phyloP scores from a whole-genome alignment of 1,140 invertebrate genomes.

The Leptestheria dahalacensis region DNA sequence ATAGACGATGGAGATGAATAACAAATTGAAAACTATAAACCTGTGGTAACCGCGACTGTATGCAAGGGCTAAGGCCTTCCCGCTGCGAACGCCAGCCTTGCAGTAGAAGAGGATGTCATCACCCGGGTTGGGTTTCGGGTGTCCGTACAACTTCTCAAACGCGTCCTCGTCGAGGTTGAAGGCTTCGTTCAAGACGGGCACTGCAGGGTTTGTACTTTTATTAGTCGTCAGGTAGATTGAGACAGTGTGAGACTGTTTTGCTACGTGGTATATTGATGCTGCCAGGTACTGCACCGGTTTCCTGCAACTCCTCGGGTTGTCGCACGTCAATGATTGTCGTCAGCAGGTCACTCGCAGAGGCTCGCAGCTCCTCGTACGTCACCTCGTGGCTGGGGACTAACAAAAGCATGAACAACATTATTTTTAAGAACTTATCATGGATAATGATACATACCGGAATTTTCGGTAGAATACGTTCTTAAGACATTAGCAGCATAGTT shows the following conservation, averaged over 20 bases:
- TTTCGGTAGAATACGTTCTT: no score
- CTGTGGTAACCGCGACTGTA: not conserved
- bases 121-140: not conserved
- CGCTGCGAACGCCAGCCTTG: conserved; percentile 9
- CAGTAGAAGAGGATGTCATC: conserved; percentile 6
- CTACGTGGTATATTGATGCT: conserved; percentile 8
- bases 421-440: no score
- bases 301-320: not conserved
- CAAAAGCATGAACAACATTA: no score
- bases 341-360: not conserved
- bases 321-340: conserved; percentile 1
- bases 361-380: not conserved
- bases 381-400: no score
- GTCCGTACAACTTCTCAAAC: not conserved
- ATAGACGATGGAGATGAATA: no score
- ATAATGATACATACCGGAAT: no score
- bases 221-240: not conserved
- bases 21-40: not conserved
- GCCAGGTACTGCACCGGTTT: not conserved
- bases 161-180: not conserved
- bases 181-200: not conserved
- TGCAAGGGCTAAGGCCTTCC: conserved; percentile 6
- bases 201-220: not conserved
- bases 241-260: not conserved
- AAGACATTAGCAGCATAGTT: no score